Base-by-base conservation (phyloP, 2,888 invertebrate species). In the Aphodius sticticus region DNA sequence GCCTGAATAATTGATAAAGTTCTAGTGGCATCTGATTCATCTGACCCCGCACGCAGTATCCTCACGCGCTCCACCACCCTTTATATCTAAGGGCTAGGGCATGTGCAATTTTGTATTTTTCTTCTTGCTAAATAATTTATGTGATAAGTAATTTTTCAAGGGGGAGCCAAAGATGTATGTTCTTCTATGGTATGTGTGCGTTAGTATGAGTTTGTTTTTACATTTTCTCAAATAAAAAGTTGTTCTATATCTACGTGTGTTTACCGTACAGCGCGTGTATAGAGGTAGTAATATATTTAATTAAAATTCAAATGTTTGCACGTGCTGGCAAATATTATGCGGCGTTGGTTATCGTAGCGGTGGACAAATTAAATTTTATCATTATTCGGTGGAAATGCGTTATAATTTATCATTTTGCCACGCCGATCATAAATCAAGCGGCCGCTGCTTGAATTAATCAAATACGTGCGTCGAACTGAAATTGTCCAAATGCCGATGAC, bases 1-100 rank as follows among this genome's bases (percentile, higher is more conserved):
- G 83, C 79, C 83, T 88, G 87, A 87, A 88, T 88, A 88, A 88
- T 88, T 88, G 88, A 83, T 85, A 84, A 85, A 85, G 85, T 82
- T 84, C 83, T 86, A 87, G 87, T 86, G 85, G 86, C 85, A 86
- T 86, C 86, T 86, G 87, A 87, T 87, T 87, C 86, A 86, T 85
- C 82, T 84, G 83, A 85, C 85, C 86, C 86, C 85, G 83, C 83
- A 81, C 81, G 81, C 82, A 84, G 53, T 53, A 53, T 53, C 74
- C 69, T 76, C 76, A 72, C 76, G 72, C 77, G 74, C 77, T 70
- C 72, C 76, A 71, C 78, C 78, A 75, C 78, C 78, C 78, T 76
- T 72, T 76, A 76, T 80, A 16, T 74, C 74, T 71, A 69, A 78
- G 76, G 78, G 53, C 70, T 69, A 78, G 76, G 78, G 53, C 70